Percentiles rank a stretch among this genome's conserved stretches.
These are phyloP conservation scores for Sebastes taczanowskii DNA, from an alignment of 2,797 vertebrate species.

Conservation along the genomic window DNA sequence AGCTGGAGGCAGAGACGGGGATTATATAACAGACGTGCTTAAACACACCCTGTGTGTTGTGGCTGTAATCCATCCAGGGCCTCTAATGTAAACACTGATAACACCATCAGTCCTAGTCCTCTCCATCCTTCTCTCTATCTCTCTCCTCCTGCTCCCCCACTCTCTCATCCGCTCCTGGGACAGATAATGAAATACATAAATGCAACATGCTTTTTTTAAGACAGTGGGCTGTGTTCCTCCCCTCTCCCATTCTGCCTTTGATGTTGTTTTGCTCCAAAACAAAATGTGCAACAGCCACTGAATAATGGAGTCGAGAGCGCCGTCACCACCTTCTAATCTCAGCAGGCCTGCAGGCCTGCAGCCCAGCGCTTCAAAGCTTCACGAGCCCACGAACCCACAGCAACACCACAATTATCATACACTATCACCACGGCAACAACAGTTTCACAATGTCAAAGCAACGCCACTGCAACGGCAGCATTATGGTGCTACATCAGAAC, in stretches of 20 bases:
- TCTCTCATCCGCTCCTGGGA: constrained; percentile 40
- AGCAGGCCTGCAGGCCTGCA: constrained; percentile 68
- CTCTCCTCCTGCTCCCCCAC: constrained; percentile 38
- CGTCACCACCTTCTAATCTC: constrained; percentile 70
- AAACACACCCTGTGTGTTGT: background rate
- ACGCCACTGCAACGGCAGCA: background rate
- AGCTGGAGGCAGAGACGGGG: background rate
- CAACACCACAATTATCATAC: constrained; percentile 17
- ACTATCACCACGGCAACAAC: constrained; percentile 22
- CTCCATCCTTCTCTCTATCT: constrained; percentile 51
- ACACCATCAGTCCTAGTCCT: constrained; percentile 55
- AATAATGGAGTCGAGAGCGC: constrained; percentile 71
- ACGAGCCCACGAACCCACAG: constrained; percentile 1
- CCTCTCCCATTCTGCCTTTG: constrained; percentile 54
- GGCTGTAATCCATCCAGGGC: constrained; percentile 46
- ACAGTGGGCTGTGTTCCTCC: constrained; percentile 56
- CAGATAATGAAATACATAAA: constrained; percentile 77
- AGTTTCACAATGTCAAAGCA: constrained; percentile 9
- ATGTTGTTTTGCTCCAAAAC: constrained; percentile 55
- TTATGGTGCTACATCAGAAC: background rate
- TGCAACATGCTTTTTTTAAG: constrained; percentile 62
- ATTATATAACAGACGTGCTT: background rate
- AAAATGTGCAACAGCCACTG: constrained; percentile 61
- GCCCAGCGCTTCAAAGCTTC: constrained; percentile 53
- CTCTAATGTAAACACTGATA: constrained; percentile 67